Percentiles rank a stretch among this genome's conserved stretches.
These are phyloP conservation scores for Copsychus sechellarum DNA, from an alignment of 2,113 vertebrate genomes.

Conservation along the genomic window DNA sequence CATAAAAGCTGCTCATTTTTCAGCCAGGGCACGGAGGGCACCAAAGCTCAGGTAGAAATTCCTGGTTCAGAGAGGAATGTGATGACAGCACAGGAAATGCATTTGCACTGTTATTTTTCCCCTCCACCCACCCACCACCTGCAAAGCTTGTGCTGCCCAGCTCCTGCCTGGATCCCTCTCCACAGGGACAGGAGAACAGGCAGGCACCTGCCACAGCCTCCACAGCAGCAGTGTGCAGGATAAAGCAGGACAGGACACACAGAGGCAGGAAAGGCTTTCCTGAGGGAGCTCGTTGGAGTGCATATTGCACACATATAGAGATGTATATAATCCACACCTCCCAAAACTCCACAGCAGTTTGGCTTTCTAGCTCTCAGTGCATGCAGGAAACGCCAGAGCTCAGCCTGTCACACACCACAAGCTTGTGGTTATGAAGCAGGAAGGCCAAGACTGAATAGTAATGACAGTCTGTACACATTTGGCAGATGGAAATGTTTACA, in stretches of 20 bases:
- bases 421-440: neutral
- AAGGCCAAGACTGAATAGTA: neutral
- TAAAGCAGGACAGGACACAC: neutral
- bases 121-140: neutral
- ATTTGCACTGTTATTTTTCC: neutral
- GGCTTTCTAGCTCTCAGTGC: neutral
- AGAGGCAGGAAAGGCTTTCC: neutral
- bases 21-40: neutral
- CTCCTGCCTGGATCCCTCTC: neutral
- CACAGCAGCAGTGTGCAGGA: rapidly evolving
- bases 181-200: neutral
- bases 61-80: neutral
- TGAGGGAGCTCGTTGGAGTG: neutral
- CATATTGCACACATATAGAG: rapidly evolving
- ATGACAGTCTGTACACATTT: neutral
- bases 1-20: neutral
- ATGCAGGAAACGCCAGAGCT: neutral
- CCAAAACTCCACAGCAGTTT: neutral
- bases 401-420: neutral
- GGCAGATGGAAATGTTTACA: neutral
- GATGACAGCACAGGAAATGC: neutral
- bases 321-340: neutral
- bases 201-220: neutral
- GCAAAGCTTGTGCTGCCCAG: neutral
- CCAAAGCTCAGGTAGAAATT: neutral